Evolutionary conservation across 2,797 vertebrate species (phyloP).

Genomic region (Darevskia mixta): DNA sequence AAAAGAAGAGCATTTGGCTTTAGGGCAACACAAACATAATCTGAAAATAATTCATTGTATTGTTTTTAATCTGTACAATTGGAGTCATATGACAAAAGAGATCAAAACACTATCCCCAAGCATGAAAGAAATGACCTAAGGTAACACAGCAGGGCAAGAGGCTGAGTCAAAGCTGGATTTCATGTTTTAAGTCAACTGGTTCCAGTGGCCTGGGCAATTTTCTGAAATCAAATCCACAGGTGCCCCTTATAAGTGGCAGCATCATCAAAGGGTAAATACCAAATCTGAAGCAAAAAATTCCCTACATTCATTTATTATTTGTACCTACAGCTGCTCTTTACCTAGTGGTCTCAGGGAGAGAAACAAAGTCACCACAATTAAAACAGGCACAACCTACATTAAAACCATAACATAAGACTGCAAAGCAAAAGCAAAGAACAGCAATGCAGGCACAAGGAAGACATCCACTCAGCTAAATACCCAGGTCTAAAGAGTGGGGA

Average conservation of each 20-base stretch:
- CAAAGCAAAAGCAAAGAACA: too few species aligned
- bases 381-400: too few species aligned
- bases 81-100: background rate
- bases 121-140: background rate
- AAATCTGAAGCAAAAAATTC: conserved; percentile 23
- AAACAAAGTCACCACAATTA: too few species aligned
- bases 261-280: conserved; percentile 66
- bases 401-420: too few species aligned
- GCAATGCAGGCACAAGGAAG: too few species aligned
- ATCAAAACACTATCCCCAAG: background rate
- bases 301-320: background rate
- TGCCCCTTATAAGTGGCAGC: conserved; percentile 58
- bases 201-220: background rate
- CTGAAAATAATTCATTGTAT: background rate
- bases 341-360: too few species aligned
- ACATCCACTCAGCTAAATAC: too few species aligned
- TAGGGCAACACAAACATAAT: background rate
- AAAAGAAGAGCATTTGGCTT: background rate
- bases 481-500: too few species aligned
- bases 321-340: too few species aligned
- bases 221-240: conserved; percentile 47
- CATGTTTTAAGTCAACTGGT: background rate
- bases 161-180: background rate
- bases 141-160: background rate
- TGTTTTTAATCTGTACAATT: background rate